Percentiles rank a stretch among this genome's conserved stretches.
phyloP scores from a whole-genome alignment of 2,888 invertebrate genomes.

The Drosophila meridionalis region DNA sequence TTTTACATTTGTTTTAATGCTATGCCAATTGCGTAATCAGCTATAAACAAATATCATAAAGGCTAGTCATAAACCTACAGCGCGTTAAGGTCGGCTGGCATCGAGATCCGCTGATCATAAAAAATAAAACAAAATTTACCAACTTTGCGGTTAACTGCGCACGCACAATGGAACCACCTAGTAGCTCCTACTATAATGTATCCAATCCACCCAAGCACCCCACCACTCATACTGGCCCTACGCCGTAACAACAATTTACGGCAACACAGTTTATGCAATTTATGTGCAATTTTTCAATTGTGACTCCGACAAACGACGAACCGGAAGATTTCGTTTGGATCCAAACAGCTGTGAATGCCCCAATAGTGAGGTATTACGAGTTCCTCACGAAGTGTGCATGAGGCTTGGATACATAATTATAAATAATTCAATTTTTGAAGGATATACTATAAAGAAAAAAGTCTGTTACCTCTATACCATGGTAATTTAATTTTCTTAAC shows the following conservation, averaged over 20 bases:
- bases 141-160: conserved; percentile 74
- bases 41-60: conserved; percentile 39
- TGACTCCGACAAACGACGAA: conserved; percentile 39
- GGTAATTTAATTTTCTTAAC: too few relatives aligned
- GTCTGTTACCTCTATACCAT: too few relatives aligned
- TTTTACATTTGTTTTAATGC: conserved; percentile 11
- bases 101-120: conserved; percentile 36
- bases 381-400: not conserved
- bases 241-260: conserved; percentile 56
- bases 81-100: conserved; percentile 13
- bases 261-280: conserved; percentile 68
- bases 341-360: conserved; percentile 18
- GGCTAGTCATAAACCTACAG: conserved; percentile 36
- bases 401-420: not conserved
- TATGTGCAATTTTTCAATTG: conserved; percentile 79
- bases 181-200: not conserved
- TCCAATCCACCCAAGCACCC: not conserved
- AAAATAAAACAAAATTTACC: conserved; percentile 37
- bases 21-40: conserved; percentile 41
- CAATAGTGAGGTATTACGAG: too few relatives aligned
- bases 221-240: conserved; percentile 1
- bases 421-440: too few relatives aligned
- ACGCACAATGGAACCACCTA: conserved; percentile 65
- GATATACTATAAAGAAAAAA: too few relatives aligned
- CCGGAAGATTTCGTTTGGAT: conserved; percentile 69